These are phyloP conservation scores for Phyllotreta striolata DNA, from an alignment of 2,888 invertebrate species.

Conservation along the genomic window DNA sequence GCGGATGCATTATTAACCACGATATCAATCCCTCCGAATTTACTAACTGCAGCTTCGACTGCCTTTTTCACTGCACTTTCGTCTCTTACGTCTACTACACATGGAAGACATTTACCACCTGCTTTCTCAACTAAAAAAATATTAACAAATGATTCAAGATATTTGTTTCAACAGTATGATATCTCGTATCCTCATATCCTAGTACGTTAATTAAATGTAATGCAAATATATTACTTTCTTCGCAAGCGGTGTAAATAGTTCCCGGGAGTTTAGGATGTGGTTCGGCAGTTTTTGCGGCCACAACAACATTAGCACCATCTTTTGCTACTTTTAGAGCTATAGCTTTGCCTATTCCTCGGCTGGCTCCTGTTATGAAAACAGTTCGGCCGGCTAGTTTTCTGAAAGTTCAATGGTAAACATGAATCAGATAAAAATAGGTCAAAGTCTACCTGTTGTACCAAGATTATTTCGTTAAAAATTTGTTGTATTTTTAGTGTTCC, in stretches of 20 bases:
- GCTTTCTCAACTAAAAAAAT: slow-evolving; percentile 79
- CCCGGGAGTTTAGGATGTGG: slow-evolving; percentile 92
- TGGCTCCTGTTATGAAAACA: slow-evolving; percentile 94
- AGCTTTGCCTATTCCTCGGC: slow-evolving; percentile 94
- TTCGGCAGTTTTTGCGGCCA: slow-evolving; percentile 91
- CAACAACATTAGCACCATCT: slow-evolving; percentile 91
- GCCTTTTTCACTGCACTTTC: slow-evolving; percentile 78
- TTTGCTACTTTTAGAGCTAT: slow-evolving; percentile 92
- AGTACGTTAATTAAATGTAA: slow-evolving; percentile 1
- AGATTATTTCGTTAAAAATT: neutral
- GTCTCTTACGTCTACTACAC: slow-evolving; percentile 86
- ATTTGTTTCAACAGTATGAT: too few relatives aligned
- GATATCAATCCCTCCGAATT: slow-evolving; percentile 96
- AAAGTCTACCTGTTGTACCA: neutral
- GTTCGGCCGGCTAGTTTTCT: slow-evolving; percentile 87
- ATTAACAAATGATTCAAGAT: too few relatives aligned
- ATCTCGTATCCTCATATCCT: neutral
- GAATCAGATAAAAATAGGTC: neutral
- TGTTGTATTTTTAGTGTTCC: too few relatives aligned
- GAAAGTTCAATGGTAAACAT: slow-evolving; percentile 29
- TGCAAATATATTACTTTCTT: slow-evolving; percentile 72
- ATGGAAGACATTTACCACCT: slow-evolving; percentile 87
- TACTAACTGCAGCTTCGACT: slow-evolving; percentile 76
- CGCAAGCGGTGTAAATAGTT: slow-evolving; percentile 89
- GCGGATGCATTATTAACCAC: slow-evolving; percentile 96